phyloP scores from a whole-genome alignment of 2,888 invertebrate species.

The Troides oblongomaculatus region DNA sequence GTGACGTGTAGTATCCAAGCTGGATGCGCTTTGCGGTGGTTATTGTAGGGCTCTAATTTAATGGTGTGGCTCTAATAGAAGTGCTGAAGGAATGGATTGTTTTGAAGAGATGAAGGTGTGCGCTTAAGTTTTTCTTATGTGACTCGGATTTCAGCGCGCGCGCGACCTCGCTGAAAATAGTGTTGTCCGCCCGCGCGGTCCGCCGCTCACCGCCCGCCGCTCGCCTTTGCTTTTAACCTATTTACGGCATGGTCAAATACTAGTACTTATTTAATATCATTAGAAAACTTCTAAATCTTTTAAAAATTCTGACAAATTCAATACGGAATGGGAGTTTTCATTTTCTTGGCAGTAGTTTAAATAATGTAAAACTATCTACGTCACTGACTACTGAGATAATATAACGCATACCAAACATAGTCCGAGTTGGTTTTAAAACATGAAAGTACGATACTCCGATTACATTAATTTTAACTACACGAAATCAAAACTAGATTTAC shows the following conservation, averaged over 20 bases:
- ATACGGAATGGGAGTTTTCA: conserved; percentile 50
- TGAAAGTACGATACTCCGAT: conserved; percentile 2
- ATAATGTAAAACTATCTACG: neutral
- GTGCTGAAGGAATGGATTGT: conserved; percentile 8
- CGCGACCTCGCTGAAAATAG: conserved; percentile 78
- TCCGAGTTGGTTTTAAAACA: conserved; percentile 15
- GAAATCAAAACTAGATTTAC: neutral
- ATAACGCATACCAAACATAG: conserved; percentile 31
- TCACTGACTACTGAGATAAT: conserved; percentile 19
- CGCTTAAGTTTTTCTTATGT: conserved; percentile 46
- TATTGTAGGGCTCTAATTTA: conserved; percentile 27
- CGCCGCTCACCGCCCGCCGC: conserved; percentile 37
- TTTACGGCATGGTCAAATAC: conserved; percentile 72
- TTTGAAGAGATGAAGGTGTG: conserved; percentile 20
- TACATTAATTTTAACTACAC: neutral
- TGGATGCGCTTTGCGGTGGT: conserved; percentile 49
- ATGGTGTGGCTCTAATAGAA: conserved; percentile 29
- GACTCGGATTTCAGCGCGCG: conserved; percentile 74
- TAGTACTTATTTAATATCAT: conserved; percentile 77
- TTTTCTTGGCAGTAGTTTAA: conserved; percentile 25
- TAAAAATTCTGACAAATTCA: conserved; percentile 69
- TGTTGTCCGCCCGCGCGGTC: conserved; percentile 48
- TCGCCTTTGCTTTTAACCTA: conserved; percentile 56
- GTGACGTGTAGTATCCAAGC: conserved; percentile 53
- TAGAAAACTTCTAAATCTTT: conserved; percentile 74